Conservation (phyloP, 2,113 vertebrate species). For the Mastomys coucha region DNA sequence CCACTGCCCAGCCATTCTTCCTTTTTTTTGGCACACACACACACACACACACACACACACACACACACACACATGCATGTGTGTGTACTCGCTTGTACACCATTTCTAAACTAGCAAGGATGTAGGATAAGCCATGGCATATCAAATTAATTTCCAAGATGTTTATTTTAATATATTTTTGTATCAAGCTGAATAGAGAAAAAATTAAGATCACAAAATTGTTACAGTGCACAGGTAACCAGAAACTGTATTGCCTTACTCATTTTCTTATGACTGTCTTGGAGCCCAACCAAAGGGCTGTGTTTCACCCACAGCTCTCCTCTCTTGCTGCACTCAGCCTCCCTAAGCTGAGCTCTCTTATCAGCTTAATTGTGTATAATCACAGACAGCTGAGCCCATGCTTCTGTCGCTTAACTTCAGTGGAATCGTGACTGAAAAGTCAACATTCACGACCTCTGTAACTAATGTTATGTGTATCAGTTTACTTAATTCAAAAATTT, state of each 20-base stretch:
- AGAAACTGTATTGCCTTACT: background rate
- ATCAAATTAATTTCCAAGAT: background rate
- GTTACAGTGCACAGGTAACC: too few relatives aligned
- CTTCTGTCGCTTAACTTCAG: background rate
- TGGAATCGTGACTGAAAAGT: background rate
- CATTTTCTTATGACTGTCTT: background rate
- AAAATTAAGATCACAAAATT: background rate
- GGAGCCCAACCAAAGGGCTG: background rate
- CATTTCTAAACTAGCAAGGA: background rate
- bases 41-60: background rate
- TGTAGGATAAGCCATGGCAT: background rate
- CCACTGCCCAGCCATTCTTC: too few relatives aligned
- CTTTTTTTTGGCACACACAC: background rate
- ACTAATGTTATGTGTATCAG: background rate
- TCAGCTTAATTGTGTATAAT: background rate
- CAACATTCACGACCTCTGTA: background rate
- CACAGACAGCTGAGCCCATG: background rate
- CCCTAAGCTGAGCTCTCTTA: background rate
- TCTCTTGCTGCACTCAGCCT: background rate
- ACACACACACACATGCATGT: background rate
- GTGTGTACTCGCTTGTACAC: too few relatives aligned
- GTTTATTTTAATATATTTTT: background rate
- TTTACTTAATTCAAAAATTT: background rate
- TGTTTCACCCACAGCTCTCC: background rate
- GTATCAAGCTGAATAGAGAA: background rate